Percentiles rank a stretch among this genome's conserved stretches.
Evolutionary conservation across 2,113 vertebrate species (phyloP).

Genomic region (Upupa epops): DNA sequence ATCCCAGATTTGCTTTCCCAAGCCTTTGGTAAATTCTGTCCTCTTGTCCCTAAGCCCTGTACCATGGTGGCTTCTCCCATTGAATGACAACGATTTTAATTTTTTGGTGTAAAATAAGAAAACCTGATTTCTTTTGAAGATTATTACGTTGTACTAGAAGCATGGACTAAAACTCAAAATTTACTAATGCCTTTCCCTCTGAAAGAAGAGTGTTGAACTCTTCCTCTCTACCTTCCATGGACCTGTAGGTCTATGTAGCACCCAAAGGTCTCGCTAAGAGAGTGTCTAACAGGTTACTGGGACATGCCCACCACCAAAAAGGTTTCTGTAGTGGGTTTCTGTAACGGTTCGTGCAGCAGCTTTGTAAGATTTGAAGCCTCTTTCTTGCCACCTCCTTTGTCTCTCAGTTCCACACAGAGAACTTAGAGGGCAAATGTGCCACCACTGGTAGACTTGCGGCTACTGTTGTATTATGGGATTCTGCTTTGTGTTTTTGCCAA

Average conservation of each 20-base stretch:
- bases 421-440: background rate
- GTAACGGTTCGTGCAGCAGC: background rate
- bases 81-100: background rate
- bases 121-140: background rate
- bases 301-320: too few species aligned
- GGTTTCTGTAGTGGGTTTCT: background rate
- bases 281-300: too few species aligned
- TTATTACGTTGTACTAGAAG: too few species aligned
- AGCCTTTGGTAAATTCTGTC: background rate
- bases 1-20: background rate
- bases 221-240: background rate
- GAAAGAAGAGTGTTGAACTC: background rate
- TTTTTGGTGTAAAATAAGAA: background rate
- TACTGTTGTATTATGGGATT: conserved; percentile 8
- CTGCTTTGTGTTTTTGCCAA: background rate
- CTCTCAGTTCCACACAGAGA: conserved; percentile 15
- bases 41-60: background rate
- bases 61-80: background rate
- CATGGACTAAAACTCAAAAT: too few species aligned
- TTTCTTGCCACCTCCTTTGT: background rate
- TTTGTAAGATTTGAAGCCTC: background rate
- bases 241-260: accelerated
- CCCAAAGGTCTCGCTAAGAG: accelerated
- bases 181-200: background rate
- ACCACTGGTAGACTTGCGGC: background rate